phyloP scores from a whole-genome alignment of 2,113 vertebrate species.

The Shinisaurus crocodilurus region DNA sequence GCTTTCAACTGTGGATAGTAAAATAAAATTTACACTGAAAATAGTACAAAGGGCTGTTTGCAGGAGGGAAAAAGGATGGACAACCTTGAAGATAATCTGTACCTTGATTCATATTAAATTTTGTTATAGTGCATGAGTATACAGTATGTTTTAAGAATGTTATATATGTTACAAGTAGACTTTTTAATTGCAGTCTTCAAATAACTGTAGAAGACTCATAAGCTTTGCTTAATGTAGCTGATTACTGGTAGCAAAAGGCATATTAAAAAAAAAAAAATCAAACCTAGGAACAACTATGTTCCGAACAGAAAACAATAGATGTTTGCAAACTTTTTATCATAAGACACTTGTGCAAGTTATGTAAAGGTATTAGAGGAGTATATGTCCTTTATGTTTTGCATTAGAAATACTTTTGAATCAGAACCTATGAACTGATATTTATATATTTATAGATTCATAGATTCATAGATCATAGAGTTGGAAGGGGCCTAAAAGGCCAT shows the following conservation, averaged over 20 bases:
- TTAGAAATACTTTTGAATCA: not conserved
- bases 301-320: not conserved
- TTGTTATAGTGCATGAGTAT: not conserved
- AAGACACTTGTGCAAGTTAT: not conserved
- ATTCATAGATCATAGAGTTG: no score
- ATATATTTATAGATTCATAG: no score
- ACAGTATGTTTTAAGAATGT: not conserved
- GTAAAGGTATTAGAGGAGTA: not conserved
- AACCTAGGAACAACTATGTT: not conserved
- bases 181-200: not conserved
- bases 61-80: slow-evolving; percentile 1
- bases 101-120: slow-evolving; percentile 38
- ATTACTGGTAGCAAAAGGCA: not conserved
- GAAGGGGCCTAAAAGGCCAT: no score
- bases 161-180: not conserved
- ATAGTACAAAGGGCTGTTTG: slow-evolving; percentile 34
- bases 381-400: not conserved
- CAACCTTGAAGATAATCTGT: not conserved
- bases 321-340: not conserved
- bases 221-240: not conserved
- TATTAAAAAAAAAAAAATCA: not conserved
- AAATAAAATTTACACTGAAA: not conserved
- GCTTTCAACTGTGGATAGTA: slow-evolving; percentile 41
- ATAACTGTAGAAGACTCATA: not conserved
- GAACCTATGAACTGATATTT: not conserved